Conservation (phyloP, 2,797 vertebrate species). For the Sebastes minor region DNA sequence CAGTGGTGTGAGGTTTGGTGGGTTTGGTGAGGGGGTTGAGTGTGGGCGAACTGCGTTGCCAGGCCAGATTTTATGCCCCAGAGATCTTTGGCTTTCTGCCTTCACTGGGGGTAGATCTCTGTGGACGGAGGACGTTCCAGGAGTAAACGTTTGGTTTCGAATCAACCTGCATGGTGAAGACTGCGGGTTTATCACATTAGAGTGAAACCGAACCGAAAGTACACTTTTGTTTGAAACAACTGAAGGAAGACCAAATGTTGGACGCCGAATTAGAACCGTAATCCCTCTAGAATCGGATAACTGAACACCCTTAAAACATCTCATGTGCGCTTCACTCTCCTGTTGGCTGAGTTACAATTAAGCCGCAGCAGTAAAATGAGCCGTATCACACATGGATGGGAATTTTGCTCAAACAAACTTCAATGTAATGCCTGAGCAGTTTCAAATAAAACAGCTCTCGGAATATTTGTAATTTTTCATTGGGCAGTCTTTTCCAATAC, state of each 20-base stretch:
- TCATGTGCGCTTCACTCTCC: not conserved
- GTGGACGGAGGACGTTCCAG: conserved; percentile 10
- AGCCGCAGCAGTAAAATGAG: conserved; percentile 43
- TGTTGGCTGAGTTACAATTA: conserved; percentile 14
- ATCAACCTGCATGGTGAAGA: conserved; percentile 37
- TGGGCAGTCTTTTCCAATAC: conserved; percentile 39
- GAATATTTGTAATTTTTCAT: conserved; percentile 59
- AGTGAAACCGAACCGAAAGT: conserved; percentile 33
- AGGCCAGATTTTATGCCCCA: conserved; percentile 64
- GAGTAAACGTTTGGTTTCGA: conserved; percentile 45
- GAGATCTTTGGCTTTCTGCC: conserved; percentile 56
- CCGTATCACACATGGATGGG: conserved; percentile 47
- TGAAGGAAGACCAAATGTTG: conserved; percentile 31
- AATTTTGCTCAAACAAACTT: conserved; percentile 43
- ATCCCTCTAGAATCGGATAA: conserved; percentile 33
- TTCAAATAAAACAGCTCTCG: conserved; percentile 60
- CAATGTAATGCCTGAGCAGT: conserved; percentile 24
- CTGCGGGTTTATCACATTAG: conserved; percentile 58
- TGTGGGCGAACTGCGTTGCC: conserved; percentile 33
- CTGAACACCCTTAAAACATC: conserved; percentile 19
- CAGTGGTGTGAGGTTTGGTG: conserved; percentile 61
- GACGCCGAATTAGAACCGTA: conserved; percentile 33
- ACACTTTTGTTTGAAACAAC: conserved; percentile 38
- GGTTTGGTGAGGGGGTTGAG: conserved; percentile 38
- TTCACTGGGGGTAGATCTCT: conserved; percentile 26